Percentiles rank a stretch among this genome's conserved stretches.
Evolutionary conservation across 2,888 invertebrate species (phyloP).

Genomic region (Acleris laterana): DNA sequence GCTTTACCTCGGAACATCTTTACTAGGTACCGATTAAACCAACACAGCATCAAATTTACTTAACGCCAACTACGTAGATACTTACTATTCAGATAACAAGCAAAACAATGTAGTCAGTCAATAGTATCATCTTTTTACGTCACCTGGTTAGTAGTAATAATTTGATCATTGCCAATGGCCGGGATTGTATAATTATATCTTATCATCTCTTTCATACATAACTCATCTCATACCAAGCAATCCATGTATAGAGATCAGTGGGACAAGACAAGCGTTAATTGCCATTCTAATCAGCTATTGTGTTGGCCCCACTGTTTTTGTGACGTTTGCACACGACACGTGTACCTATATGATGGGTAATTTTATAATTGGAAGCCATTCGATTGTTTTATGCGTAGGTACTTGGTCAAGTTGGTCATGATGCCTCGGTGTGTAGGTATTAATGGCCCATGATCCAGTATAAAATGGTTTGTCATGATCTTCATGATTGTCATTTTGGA

Average conservation of each 20-base stretch:
- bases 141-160: no score
- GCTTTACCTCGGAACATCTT: not conserved
- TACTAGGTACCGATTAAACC: no score
- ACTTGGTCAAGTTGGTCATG: no score
- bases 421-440: not conserved
- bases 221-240: slow-evolving; percentile 11
- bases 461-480: no score
- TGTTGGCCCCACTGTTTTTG: slow-evolving; percentile 45
- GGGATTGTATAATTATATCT: not conserved
- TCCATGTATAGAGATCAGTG: slow-evolving; percentile 45
- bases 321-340: slow-evolving; percentile 40
- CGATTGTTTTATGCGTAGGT: slow-evolving; percentile 15
- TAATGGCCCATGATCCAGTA: not conserved
- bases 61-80: no score
- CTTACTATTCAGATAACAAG: no score
- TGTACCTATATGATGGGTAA: slow-evolving; percentile 34
- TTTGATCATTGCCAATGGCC: not conserved
- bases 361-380: slow-evolving; percentile 37
- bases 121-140: no score
- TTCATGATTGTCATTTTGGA: no score
- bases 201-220: slow-evolving; percentile 23
- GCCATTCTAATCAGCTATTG: slow-evolving; percentile 56
- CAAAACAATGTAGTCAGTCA: no score
- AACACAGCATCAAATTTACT: no score
- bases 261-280: slow-evolving; percentile 51